Conservation (phyloP, 2,113 vertebrate species). For the Micromys minutus region DNA sequence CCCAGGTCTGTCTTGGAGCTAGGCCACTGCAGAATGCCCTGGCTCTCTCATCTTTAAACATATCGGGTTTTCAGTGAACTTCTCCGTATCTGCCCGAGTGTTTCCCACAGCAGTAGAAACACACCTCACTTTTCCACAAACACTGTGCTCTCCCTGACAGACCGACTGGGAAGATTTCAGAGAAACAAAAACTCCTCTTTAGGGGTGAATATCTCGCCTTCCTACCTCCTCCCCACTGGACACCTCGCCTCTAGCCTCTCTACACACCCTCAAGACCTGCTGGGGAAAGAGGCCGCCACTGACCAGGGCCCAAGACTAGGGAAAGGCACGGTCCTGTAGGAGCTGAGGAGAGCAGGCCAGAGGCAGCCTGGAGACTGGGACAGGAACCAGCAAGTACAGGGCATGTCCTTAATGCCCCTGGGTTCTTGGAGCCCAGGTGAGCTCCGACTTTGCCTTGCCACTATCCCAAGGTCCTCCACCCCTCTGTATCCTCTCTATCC, state of each 20-base stretch:
- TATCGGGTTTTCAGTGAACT: not conserved
- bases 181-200: not conserved
- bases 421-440: not conserved
- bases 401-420: not conserved
- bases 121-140: not conserved
- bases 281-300: not conserved
- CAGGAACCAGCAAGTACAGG: not conserved
- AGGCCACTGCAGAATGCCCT: not conserved
- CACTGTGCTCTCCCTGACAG: not conserved
- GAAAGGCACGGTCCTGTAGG: not conserved
- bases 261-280: not conserved
- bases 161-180: not conserved
- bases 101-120: not conserved
- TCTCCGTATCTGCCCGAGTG: not conserved
- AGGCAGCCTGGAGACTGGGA: not conserved
- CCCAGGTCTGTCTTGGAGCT: not conserved
- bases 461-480: not conserved
- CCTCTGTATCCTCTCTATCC: no score
- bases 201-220: not conserved
- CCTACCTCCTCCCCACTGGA: not conserved
- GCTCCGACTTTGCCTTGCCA: not conserved
- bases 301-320: not conserved
- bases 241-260: not conserved
- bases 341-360: not conserved
- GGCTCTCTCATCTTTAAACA: not conserved